Percentiles rank a stretch among this genome's conserved stretches.
These are phyloP conservation scores for Tetropium fuscum DNA, from an alignment of 2,888 invertebrate genomes.

Conservation along the genomic window DNA sequence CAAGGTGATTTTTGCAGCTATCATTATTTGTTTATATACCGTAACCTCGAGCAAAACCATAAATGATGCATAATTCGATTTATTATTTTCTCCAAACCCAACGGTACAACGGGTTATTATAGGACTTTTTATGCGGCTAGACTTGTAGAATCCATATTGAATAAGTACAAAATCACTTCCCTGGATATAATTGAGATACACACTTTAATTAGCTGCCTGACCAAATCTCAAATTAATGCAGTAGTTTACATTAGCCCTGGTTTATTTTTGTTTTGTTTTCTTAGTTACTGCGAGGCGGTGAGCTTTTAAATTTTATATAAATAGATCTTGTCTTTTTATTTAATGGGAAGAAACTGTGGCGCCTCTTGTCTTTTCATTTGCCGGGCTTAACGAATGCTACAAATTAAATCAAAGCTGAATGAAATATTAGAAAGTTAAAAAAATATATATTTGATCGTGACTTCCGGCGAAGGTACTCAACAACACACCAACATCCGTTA, in stretches of 20 bases:
- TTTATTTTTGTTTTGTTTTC: slow-evolving; percentile 19
- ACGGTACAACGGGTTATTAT: too few species aligned
- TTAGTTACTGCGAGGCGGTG: background rate
- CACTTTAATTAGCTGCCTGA: slow-evolving; percentile 18
- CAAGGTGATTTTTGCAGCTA: too few species aligned
- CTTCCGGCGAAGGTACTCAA: slow-evolving; percentile 47
- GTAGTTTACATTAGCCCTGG: slow-evolving; percentile 15
- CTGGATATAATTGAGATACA: slow-evolving; percentile 11
- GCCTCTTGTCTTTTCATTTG: background rate
- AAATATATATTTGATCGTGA: slow-evolving; percentile 49
- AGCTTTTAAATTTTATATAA: slow-evolving; percentile 10
- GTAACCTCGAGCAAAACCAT: too few species aligned
- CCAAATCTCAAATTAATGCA: slow-evolving; percentile 13
- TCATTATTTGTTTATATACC: too few species aligned
- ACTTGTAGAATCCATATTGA: too few species aligned
- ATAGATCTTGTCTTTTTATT: slow-evolving; percentile 2
- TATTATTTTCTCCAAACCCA: too few species aligned
- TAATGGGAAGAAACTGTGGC: background rate
- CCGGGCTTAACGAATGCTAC: slow-evolving; percentile 3
- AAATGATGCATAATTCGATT: too few species aligned
- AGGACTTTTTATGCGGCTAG: too few species aligned
- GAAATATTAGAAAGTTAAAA: slow-evolving; percentile 44
- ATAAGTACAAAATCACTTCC: too few species aligned
- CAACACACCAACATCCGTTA: slow-evolving; percentile 48
- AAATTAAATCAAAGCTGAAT: slow-evolving; percentile 35